Conservation (phyloP, 2,113 vertebrate genomes). For the Delphinapterus leucas region DNA sequence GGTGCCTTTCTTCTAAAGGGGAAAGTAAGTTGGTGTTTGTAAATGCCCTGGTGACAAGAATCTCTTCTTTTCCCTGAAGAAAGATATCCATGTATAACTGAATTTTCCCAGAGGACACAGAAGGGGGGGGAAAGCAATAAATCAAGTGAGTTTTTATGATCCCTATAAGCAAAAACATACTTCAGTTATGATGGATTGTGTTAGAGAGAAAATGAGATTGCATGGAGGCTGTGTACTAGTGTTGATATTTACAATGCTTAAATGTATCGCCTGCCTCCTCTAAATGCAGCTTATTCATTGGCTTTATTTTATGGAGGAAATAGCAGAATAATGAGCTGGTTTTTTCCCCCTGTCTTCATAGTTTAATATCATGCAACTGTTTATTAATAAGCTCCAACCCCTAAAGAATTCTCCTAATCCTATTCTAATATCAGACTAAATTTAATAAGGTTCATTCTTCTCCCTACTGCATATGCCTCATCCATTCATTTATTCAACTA, state of each 20-base stretch:
- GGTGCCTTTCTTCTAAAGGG: not conserved
- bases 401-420: slow-evolving; percentile 74
- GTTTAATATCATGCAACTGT: slow-evolving; percentile 78
- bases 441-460: slow-evolving; percentile 73
- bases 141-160: slow-evolving; percentile 66
- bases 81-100: slow-evolving; percentile 30
- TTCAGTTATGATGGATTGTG: slow-evolving; percentile 34
- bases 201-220: slow-evolving; percentile 57
- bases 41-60: slow-evolving; percentile 1
- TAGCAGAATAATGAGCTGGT: slow-evolving; percentile 58
- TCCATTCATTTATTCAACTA: slow-evolving; percentile 74
- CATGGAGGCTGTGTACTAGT: slow-evolving; percentile 39
- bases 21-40: slow-evolving; percentile 24
- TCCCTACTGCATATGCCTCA: slow-evolving; percentile 54
- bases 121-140: slow-evolving; percentile 37
- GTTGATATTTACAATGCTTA: slow-evolving; percentile 55
- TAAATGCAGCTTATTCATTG: slow-evolving; percentile 33
- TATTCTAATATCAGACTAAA: slow-evolving; percentile 76
- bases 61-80: slow-evolving; percentile 7
- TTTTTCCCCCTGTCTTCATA: slow-evolving; percentile 41
- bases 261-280: slow-evolving; percentile 14
- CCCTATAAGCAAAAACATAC: slow-evolving; percentile 63
- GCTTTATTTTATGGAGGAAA: slow-evolving; percentile 46
- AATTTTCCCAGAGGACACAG: slow-evolving; percentile 37
- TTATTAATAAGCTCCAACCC: slow-evolving; percentile 75